A percentile compares a stretch with the other conserved stretches of the same genome.
Conservation (phyloP, 2,888 invertebrate species). For the Tortricodes alternella region DNA sequence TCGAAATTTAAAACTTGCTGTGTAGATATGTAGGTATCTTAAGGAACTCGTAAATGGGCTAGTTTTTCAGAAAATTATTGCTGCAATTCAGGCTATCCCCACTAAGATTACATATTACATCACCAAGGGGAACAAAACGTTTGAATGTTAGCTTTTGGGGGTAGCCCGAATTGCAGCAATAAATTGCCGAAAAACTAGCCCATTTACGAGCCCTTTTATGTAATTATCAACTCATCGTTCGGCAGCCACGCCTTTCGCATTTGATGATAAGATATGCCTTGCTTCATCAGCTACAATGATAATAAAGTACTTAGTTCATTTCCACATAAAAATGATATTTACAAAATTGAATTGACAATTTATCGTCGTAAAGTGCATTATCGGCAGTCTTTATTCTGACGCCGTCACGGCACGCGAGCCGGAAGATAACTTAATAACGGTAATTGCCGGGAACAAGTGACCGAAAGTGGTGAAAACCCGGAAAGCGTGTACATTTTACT, state of each 20-base stretch:
- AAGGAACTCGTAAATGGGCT: no score
- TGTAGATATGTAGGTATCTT: no score
- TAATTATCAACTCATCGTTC: neutral
- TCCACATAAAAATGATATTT: neutral
- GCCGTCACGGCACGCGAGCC: constrained; percentile 41
- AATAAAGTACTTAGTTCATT: neutral
- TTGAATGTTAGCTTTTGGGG: no score
- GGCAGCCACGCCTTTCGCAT: neutral
- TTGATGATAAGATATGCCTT: neutral
- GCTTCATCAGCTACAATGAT: neutral
- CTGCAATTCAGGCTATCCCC: no score
- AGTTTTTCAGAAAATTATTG: no score
- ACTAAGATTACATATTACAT: no score
- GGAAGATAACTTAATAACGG: constrained; percentile 48
- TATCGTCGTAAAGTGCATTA: neutral
- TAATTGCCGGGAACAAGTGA: constrained; percentile 60
- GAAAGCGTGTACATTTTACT: constrained; percentile 37
- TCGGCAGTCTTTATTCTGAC: constrained; percentile 7
- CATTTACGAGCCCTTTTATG: neutral
- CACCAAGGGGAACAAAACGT: no score
- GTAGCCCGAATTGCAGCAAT: no score
- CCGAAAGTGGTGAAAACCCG: constrained; percentile 54
- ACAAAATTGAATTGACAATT: constrained; percentile 1
- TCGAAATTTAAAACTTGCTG: no score
- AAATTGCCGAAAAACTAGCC: no score